These are phyloP conservation scores for Rhagonycha lutea DNA, from an alignment of 2,888 invertebrate species.

Conservation along the genomic window DNA sequence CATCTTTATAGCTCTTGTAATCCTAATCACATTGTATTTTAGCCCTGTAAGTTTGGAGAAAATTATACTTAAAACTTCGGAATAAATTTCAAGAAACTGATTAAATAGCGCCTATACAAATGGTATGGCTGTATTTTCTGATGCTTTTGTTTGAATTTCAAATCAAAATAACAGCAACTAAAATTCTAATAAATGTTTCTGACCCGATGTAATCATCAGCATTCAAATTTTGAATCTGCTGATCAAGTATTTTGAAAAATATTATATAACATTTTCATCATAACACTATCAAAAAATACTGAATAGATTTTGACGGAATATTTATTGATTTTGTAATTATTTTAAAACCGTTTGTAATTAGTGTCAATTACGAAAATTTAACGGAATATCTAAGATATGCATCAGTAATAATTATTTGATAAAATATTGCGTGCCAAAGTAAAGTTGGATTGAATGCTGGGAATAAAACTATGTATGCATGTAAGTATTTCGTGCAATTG, in stretches of 20 bases:
- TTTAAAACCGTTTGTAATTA: neutral
- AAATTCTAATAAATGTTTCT: no score
- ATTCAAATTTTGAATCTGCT: no score
- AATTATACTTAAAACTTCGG: neutral
- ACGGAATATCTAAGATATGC: neutral
- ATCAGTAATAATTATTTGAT: neutral
- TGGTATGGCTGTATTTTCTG: no score
- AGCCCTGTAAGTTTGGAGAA: neutral
- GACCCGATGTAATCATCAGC: no score
- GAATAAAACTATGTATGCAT: neutral
- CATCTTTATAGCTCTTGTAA: no score
- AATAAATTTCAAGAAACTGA: neutral
- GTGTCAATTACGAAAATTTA: neutral
- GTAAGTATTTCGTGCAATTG: neutral
- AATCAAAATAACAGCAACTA: no score
- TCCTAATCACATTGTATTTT: neutral
- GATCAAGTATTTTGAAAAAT: no score
- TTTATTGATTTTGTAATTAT: neutral
- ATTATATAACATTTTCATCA: no score
- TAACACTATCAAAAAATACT: no score
- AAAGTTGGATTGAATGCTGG: neutral
- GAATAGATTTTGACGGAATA: no score
- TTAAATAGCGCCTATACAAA: neutral
- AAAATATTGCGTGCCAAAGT: neutral
- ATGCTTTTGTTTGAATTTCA: no score